Evolutionary conservation across 2,113 vertebrate species (phyloP), one percentile per base, ranked within the genome.

Genomic region (Alces alces): DNA sequence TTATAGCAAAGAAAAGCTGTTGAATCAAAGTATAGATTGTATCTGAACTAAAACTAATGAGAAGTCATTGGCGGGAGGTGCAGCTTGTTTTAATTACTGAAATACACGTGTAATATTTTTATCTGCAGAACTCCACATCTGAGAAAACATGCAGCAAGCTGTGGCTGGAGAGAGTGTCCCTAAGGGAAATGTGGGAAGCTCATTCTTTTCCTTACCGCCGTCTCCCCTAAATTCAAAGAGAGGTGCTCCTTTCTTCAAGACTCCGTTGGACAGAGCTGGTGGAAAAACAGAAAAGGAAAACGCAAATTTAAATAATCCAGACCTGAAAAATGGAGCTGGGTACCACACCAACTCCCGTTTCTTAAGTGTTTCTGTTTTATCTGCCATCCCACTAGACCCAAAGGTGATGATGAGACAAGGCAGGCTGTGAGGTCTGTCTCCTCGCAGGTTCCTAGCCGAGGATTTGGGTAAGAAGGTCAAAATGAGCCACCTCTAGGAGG

Each of bases 131-230:
- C 21, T 73, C 39, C 47, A 12, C 27, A 14, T 58, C 25, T 58
- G 13, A n/a, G 83, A 61, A 28, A 5, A 7, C 8, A 15, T 0
- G 17, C 52, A 39, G 2, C 55, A 6, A 33, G 13, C 33, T 13
- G 5, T 10, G 13, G 8, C 12, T 89, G 52, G 23, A 25, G 19
- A 50, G 27, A 21, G 2, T 8, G 9, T 39, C 8, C 7, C 21
- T 50, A 15, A 45, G 47, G 50, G 52, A 27, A 60, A 1, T 4
- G 0, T 0, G 11, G 36, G 28, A 79, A 60, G 27, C 30, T 36
- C 33, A 1, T 3, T 52, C 60, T 64, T 76, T 57, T 43, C 7
- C 30, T 66, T 33, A 16, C 55, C 6, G 2, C 13, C 9, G 4
- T 25, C 9, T 28, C 7, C 43, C 61, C 19, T 10, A 10, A 47